Percentiles rank a stretch among this genome's conserved stretches.
Evolutionary conservation across 2,888 invertebrate genomes (phyloP).

Genomic region (Xylota sylvarum): DNA sequence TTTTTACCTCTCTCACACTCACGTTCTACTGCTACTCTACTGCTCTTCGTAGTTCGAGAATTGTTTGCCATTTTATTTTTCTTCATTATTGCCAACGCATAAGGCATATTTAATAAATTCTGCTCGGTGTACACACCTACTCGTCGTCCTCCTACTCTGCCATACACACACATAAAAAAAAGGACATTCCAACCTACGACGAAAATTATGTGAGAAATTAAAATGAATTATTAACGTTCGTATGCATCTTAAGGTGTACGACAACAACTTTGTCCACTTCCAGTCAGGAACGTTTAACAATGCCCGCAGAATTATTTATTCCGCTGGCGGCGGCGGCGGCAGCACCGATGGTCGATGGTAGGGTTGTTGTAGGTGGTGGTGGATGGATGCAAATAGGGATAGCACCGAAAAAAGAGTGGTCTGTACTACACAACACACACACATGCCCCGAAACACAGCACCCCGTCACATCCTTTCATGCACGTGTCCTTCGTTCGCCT

Average conservation of each 20-base stretch:
- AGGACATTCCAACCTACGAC: constrained; percentile 59
- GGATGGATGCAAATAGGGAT: constrained; percentile 56
- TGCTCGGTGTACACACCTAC: background rate
- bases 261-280: constrained; percentile 71
- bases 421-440: constrained; percentile 19
- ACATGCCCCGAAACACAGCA: constrained; percentile 26
- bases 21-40: background rate
- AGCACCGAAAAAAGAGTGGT: background rate
- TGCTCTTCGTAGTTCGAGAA: constrained; percentile 29
- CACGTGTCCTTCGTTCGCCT: constrained; percentile 62
- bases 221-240: constrained; percentile 75
- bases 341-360: background rate
- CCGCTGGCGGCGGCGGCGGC: constrained; percentile 31
- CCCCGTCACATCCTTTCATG: constrained; percentile 54
- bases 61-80: constrained; percentile 68
- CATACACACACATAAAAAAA: constrained; percentile 5
- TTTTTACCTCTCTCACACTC: background rate
- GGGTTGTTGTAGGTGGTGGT: background rate
- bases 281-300: constrained; percentile 63
- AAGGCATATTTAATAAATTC: constrained; percentile 72
- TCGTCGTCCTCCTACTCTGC: background rate
- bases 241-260: constrained; percentile 75
- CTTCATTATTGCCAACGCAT: constrained; percentile 72
- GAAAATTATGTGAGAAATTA: constrained; percentile 74
- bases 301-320: constrained; percentile 72